Conservation (phyloP, 2,113 vertebrate genomes). For the Cavia aperea region DNA sequence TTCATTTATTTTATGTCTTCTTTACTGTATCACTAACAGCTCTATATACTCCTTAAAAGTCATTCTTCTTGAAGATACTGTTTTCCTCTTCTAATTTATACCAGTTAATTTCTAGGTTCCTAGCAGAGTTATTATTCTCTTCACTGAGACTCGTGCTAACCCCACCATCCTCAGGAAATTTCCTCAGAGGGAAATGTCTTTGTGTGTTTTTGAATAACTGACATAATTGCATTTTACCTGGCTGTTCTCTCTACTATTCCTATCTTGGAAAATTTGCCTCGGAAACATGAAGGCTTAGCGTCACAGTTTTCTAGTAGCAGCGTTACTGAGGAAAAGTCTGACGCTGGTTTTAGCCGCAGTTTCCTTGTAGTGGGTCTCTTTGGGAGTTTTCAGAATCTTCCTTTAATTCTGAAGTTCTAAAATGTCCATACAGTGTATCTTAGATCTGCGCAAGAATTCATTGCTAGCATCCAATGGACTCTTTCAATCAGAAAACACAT, state of each 20-base stretch:
- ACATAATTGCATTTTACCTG: neutral
- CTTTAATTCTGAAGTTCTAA: neutral
- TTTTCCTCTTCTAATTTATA: neutral
- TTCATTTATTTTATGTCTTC: neutral
- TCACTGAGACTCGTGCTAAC: neutral
- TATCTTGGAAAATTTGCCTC: neutral
- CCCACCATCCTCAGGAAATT: neutral
- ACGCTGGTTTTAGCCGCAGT: neutral
- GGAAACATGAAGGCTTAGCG: neutral
- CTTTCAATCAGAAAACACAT: conserved; percentile 22
- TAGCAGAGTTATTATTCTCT: neutral
- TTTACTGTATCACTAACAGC: neutral
- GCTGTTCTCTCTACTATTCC: neutral
- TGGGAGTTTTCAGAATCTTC: neutral
- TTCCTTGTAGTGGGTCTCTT: neutral
- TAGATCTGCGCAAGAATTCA: neutral
- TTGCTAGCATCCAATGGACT: neutral
- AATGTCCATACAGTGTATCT: neutral
- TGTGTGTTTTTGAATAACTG: neutral
- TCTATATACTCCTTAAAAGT: neutral
- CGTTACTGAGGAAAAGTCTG: neutral
- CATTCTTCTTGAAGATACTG: neutral
- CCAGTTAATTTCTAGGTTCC: neutral
- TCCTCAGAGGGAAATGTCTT: neutral
- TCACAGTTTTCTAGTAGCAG: neutral